Evolutionary conservation across 2,113 vertebrate genomes (phyloP), one percentile per base, ranked within the genome.

Genomic region (Malurus melanocephalus): DNA sequence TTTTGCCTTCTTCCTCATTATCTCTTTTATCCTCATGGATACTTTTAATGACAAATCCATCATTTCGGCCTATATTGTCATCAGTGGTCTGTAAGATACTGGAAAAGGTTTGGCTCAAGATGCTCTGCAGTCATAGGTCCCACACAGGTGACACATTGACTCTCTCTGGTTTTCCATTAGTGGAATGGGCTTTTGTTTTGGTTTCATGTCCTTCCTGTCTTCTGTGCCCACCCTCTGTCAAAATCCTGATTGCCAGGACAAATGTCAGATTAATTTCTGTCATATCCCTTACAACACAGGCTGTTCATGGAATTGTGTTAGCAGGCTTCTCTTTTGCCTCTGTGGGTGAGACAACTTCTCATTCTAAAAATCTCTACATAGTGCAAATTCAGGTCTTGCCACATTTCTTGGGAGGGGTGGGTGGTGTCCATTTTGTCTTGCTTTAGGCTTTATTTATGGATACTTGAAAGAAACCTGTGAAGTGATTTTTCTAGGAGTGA

Each of bases 391-490:
- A 7, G 0, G 19, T 85, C 27, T 45, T 60, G 10, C 7, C 4
- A 4, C 4, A 0, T 55, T 60, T 67, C 35, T 28, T 38, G 24
- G 4, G 20, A 11, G 22, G 3, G 18, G 14, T 7, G 2, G 4
- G 2, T n/a, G 23, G 11, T 40, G 7, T 28, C 24, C 13, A 2
- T 57, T 78, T 62, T 28, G 5, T 46, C 8, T 69, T 80, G 8
- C 18, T 82, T 45, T 42, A 32, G 3, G 2, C 59, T 78, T 87
- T 62, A 14, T 68, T 75, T 64, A 52, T 16, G n/a, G 11, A n/a
- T 75, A 35, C 22, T 56, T 74, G 33, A 51, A 80, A 51, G 18
- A 46, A 66, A 75, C 17, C 16, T 18, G 7, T 52, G 0, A 67
- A 48, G 17, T 8, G 6, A 8, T 79, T 76, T 68, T n/a, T 68